Base-by-base conservation (phyloP, 2,888 invertebrate genomes). In the Mellilla xanthometata region DNA sequence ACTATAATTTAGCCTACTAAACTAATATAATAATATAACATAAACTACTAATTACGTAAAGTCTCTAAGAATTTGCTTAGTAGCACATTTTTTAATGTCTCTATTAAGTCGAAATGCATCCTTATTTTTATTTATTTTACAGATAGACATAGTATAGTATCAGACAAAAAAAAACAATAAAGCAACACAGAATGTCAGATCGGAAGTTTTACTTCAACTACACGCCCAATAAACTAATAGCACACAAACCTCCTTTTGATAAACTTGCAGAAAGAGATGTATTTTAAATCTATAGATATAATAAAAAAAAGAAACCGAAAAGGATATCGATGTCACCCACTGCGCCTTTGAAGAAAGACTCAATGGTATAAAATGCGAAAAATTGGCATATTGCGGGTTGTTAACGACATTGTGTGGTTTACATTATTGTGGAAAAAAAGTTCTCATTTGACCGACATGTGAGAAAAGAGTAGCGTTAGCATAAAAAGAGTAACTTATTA, bases 161-260 rank as follows among this genome's bases (percentile, higher is more conserved):
- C 15, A 5, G 3, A 19, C 15, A 19, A 19, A 19, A 1, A 0
- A 24, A 24, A 8, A 7, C 24, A 24, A 7, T 24, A 5, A 2
- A 24, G 3, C 7, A n/a, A 2, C 24, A 24, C 24, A 24, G 6
- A 19, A 19, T 6, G n/a, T n/a, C n/a, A n/a, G 19, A 28, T 32
- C 44, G 39, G 44, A 45, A 45, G 34, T 39, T 8, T 24, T 28
- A 36, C 9, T n/a, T 39, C 8, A 9, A 8, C 12, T 24, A 19
- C 56, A 49, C 56, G 60, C 48, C 43, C 55, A 51, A 8, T 13
- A 23, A 39, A 26, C 49, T 56, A 68, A 59, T 80, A 72, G 74
- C 77, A 75, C 57, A 75, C 56, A 78, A 73, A 78, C 79, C 76
- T 64, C n/a, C n/a, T n/a, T n/a, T n/a, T n/a, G n/a, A n/a, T n/a